These are phyloP conservation scores for Pseudonaja textilis DNA, from an alignment of 2,113 vertebrate species.

Conservation along the genomic window DNA sequence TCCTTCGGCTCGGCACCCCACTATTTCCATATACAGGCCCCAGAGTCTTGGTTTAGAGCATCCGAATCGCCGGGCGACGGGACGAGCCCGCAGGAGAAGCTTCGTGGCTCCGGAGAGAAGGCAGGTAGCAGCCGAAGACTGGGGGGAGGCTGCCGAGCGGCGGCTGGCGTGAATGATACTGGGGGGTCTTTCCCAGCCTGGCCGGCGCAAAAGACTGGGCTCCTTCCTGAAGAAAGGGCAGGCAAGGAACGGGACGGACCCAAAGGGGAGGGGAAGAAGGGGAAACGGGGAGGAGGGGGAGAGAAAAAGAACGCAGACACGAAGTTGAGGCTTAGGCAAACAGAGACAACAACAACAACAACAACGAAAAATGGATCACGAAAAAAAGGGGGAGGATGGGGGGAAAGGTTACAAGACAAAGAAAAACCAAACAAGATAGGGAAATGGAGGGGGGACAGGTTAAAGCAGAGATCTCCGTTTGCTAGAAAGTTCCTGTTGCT, in stretches of 20 bases:
- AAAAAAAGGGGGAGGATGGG: not conserved
- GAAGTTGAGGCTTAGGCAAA: not conserved
- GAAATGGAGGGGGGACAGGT: not conserved
- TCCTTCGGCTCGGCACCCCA: constrained; percentile 95
- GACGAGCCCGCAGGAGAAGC: not conserved
- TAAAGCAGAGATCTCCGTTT: constrained; percentile 72
- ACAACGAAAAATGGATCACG: not conserved
- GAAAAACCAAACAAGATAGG: not conserved
- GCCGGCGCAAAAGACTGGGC: constrained; percentile 39
- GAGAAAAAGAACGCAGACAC: not conserved
- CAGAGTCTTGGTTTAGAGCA: constrained; percentile 79
- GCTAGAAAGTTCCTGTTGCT: constrained; percentile 83
- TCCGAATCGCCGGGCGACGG: constrained; percentile 72
- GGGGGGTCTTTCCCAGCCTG: not conserved
- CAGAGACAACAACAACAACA: not conserved
- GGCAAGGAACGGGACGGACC: constrained; percentile 61
- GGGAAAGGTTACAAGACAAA: not conserved
- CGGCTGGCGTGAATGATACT: not conserved
- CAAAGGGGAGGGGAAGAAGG: constrained; percentile 48
- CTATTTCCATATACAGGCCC: constrained; percentile 98
- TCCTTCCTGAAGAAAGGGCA: constrained; percentile 59
- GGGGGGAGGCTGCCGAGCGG: not conserved
- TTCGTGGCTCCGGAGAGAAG: not conserved
- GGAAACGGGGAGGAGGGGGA: not conserved
- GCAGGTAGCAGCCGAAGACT: constrained; percentile 16